These are phyloP conservation scores for Hemibagrus wyckioides DNA, from an alignment of 2,113 vertebrate genomes.

Conservation along the genomic window DNA sequence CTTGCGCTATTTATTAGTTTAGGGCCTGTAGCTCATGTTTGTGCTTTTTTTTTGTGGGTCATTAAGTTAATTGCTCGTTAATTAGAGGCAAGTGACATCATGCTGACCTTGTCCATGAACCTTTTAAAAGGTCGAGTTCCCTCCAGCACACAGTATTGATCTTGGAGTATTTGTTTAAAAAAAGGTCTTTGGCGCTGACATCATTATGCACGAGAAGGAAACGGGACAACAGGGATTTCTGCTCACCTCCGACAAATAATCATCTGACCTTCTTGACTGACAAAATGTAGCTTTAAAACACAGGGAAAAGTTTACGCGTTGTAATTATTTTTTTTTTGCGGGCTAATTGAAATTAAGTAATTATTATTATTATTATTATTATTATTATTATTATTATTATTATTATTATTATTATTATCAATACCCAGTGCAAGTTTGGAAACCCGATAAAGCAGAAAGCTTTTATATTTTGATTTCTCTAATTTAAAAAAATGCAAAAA, in stretches of 20 bases:
- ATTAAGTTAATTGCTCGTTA: slow-evolving; percentile 68
- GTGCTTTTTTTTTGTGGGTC: slow-evolving; percentile 31
- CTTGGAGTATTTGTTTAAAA: slow-evolving; percentile 51
- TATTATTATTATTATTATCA: not conserved
- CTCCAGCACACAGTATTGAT: slow-evolving; percentile 62
- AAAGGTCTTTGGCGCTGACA: slow-evolving; percentile 55
- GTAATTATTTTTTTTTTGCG: not conserved
- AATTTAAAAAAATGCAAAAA: not conserved
- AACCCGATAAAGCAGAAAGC: too few relatives aligned
- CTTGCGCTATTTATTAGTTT: not conserved
- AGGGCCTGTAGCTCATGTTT: not conserved
- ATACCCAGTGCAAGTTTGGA: too few relatives aligned
- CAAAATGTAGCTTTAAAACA: not conserved
- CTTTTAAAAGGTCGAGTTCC: slow-evolving; percentile 66
- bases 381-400: not conserved
- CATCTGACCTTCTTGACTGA: not conserved
- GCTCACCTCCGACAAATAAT: slow-evolving; percentile 7
- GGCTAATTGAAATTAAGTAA: not conserved
- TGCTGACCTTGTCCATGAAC: slow-evolving; percentile 69
- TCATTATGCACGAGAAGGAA: slow-evolving; percentile 46
- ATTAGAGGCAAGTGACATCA: slow-evolving; percentile 66
- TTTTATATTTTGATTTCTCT: too few relatives aligned
- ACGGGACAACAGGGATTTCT: not conserved
- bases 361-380: not conserved
- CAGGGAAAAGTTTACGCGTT: not conserved